Evolutionary conservation across 2,888 invertebrate genomes (phyloP), one percentile per base, ranked within the genome.

Genomic region (Drosophila melanosoma): DNA sequence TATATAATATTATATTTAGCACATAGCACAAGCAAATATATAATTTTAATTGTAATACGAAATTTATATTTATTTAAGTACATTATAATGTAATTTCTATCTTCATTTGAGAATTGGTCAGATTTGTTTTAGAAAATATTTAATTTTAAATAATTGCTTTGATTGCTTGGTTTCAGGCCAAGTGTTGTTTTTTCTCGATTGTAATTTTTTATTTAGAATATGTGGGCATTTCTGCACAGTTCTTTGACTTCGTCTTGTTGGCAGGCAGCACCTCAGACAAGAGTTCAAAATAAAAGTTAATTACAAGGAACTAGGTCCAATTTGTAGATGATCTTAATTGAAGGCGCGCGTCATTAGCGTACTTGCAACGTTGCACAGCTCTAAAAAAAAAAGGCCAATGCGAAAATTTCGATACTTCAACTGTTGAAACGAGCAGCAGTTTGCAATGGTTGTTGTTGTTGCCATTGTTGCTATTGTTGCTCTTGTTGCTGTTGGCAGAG

Each of bases 301-400:
- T 87, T 85, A 82, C 74, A 66, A 76, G 74, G 64, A 81, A 73
- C 79, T 75, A 52, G 64, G 57, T 76, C 56, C 87, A 89, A 89
- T 82, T 89, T 87, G 82, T 68, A 89, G 85, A 85, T 89, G 85
- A 89, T 85, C 85, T 89, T 85, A 85, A 85, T 85, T 85, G 87
- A 81, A 88, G 87, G 74, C 81, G 88, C 79, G 81, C 82, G 83
- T 86, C 81, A 66, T 69, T 72, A 69, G 48, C 66, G 38, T 56
- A 59, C 49, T 36, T 20, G 57, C 49, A n/a, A 29, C 64, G n/a
- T 58, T 35, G 36, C 49, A 35, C 42, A 49, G 35, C 42, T 42
- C 45, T 74, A 72, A 68, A 69, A 79, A 81, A 69, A 79, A 81
- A 79, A 74, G 54, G 58, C 62, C 75, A 78, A 71, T 61, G 69